phyloP scores from a whole-genome alignment of 2,113 vertebrate species.

The Pygoscelis antarcticus region DNA sequence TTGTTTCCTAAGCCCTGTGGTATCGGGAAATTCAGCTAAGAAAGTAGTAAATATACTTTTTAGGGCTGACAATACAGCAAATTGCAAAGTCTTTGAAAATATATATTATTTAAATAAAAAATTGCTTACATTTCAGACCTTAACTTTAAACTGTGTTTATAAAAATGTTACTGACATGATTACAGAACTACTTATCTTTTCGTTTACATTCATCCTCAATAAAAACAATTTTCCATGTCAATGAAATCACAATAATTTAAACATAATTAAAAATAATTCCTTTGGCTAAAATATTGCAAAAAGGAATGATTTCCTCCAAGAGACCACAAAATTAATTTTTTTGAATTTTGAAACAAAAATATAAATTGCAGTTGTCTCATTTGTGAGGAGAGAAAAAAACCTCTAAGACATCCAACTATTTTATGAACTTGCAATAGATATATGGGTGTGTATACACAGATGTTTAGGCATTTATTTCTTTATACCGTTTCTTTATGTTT shows the following conservation, averaged over 20 bases:
- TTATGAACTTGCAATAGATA: neutral
- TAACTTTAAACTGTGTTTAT: neutral
- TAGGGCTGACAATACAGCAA: neutral
- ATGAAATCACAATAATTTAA: neutral
- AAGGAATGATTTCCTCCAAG: neutral
- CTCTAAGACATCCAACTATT: neutral
- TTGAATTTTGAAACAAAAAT: neutral
- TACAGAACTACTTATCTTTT: neutral
- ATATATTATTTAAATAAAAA: neutral
- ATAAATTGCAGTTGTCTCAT: neutral
- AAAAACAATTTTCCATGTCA: neutral
- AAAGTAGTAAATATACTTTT: neutral
- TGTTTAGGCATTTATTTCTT: constrained; percentile 29
- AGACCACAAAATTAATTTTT: neutral
- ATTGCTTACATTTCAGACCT: neutral
- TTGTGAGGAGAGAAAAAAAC: neutral
- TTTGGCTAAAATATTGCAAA: neutral
- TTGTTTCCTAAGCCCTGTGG: neutral
- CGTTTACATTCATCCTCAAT: neutral
- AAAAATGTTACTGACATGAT: neutral
- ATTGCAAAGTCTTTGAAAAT: neutral
- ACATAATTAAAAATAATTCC: neutral
- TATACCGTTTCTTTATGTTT: neutral
- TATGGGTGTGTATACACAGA: neutral
- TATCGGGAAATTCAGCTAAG: neutral